phyloP scores from a whole-genome alignment of 1,140 invertebrate genomes.

The Alviniconcha marisindica region DNA sequence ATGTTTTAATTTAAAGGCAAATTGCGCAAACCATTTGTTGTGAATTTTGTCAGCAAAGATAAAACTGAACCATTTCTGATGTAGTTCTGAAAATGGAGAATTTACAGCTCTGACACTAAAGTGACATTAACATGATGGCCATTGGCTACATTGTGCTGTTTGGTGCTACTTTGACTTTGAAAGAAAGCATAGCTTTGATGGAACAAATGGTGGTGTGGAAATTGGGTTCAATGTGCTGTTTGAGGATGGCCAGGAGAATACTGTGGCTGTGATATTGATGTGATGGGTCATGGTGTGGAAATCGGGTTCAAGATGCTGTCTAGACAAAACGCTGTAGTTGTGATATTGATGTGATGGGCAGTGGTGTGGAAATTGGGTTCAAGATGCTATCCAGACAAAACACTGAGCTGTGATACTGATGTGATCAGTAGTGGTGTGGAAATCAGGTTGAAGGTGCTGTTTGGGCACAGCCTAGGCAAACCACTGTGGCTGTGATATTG shows the following conservation, averaged over 20 bases:
- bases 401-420: too few relatives aligned
- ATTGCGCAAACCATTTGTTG: too few relatives aligned
- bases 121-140: not conserved
- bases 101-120: too few relatives aligned
- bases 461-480: not conserved
- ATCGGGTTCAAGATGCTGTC: slow-evolving; percentile 46
- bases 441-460: slow-evolving; percentile 11
- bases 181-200: too few relatives aligned
- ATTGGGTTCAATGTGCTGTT: slow-evolving; percentile 1
- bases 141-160: too few relatives aligned
- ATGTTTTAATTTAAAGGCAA: too few relatives aligned
- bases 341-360: not conserved
- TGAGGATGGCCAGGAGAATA: not conserved
- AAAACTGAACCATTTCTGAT: too few relatives aligned
- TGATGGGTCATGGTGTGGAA: not conserved
- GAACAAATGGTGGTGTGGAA: not conserved
- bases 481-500: not conserved
- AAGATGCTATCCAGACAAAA: slow-evolving; percentile 56
- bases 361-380: slow-evolving; percentile 27
- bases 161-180: too few relatives aligned
- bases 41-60: too few relatives aligned
- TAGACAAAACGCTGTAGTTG: not conserved
- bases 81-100: too few relatives aligned
- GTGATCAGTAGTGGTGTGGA: not conserved
- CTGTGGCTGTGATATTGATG: not conserved